These are phyloP conservation scores for Trachelipus rathkii DNA, from an alignment of 1,140 invertebrate species.

Conservation along the genomic window DNA sequence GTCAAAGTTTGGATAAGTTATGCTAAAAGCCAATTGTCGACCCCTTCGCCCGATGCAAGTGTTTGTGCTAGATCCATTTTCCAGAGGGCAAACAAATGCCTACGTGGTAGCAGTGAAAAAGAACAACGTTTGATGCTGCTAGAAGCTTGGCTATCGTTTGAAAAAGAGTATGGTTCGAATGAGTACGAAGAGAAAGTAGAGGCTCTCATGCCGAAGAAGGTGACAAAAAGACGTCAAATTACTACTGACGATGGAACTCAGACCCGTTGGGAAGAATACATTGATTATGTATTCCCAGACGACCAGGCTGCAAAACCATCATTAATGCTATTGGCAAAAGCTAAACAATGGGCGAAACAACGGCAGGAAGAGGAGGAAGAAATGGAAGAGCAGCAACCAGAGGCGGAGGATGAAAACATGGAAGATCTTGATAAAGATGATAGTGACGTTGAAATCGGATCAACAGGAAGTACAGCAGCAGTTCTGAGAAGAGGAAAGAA, in stretches of 20 bases:
- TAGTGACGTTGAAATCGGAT: conserved; percentile 42
- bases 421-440: conserved; percentile 45
- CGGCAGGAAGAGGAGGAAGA: conserved; percentile 26
- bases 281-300: conserved; percentile 98
- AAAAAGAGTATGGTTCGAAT: conserved; percentile 76
- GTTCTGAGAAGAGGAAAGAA: conserved; percentile 31
- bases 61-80: conserved; percentile 75
- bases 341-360: conserved; percentile 90
- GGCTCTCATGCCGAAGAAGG: conserved; percentile 84
- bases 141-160: conserved; percentile 95
- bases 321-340: conserved; percentile 87
- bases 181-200: conserved; percentile 68
- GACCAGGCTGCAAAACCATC: conserved; percentile 91
- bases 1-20: conserved; percentile 99
- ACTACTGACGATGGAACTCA: conserved; percentile 85
- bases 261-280: conserved; percentile 98
- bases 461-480: conserved; percentile 30
- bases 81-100: conserved; percentile 78
- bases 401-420: conserved; percentile 1
- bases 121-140: conserved; percentile 87
- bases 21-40: conserved; percentile 87
- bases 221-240: conserved; percentile 91
- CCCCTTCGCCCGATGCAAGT: conserved; percentile 62
- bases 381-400: neutral
- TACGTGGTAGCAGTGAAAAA: conserved; percentile 64